Evolutionary conservation across 64 coral and sea anemone genomes (phyloP), one percentile per base, ranked within the genome.

Genomic region (Dendrophyllia cribrosa): DNA sequence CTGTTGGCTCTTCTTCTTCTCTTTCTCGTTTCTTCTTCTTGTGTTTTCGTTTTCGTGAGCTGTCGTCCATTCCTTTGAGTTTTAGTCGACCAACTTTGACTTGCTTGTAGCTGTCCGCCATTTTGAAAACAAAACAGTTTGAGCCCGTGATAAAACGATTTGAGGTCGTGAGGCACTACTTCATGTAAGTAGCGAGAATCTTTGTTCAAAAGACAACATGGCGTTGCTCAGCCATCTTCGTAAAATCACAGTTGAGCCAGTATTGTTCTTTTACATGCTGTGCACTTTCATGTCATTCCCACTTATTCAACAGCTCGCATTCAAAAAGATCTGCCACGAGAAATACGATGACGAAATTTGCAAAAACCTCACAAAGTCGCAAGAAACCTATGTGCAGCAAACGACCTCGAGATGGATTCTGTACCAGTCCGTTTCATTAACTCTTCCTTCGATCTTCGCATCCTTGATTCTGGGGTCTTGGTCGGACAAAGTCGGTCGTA

Each of bases 101-200:
- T 94, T 98, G 94, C 67, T 96, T 93, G 44, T 98, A 98, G 62
- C 46, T 84, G 50, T 87, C 97, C 23, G 97, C 94, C 97, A 98
- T 98, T 5, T 86, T 70, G 60, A 73, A 75, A 79, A 56, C 46
- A 83, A 62, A n/a, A 25, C 7, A 44, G 20, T 16, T 7, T 60
- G 51, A 87, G 70, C 84, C 59, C 26, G 86, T 24, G 62, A 70
- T 59, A 61, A 50, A 17, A 69, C 4, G 3, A 1, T 6, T 80
- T 0, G 58, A 51, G 52, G 20, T 56, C 3, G 12, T 56, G 53
- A 56, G 12, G 7, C 7, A 1, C 53, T 9, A 56, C 53, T 5
- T 45, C 1, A 66, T 46, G 3, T 63, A 86, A 25, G 59, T 1
- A 34, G 34, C 34, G 34, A 34, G 34, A 34, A 34, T 34, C 34